Evolutionary conservation across 2,888 invertebrate species (phyloP), one percentile per base, ranked within the genome.

Genomic region (Caradrina clavipalpis): DNA sequence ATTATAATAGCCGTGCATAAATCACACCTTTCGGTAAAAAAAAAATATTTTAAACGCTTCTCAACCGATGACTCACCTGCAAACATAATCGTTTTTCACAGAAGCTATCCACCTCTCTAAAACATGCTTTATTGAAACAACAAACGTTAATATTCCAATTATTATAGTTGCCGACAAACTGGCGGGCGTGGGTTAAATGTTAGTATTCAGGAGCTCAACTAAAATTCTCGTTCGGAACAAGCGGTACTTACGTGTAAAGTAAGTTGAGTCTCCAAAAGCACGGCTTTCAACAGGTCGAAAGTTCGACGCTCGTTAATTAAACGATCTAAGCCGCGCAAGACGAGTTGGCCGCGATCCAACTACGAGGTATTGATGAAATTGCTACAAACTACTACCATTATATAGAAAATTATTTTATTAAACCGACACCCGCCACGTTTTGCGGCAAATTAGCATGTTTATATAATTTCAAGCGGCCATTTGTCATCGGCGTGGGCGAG

Each of bases 231-330:
- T 88, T 88, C 87, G 76, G 88, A 91, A 88, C 89, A 85, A 87
- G 83, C 83, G 80, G 84, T 86, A 75, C 82, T 78, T 84, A 89
- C 88, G 90, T 91, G 92, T 90, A 89, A 92, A 93, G 90, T 91
- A 86, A 91, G 91, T 92, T 90, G 88, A 90, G 90, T 89, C 82
- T 90, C 88, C 89, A 89, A 92, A 93, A 94, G 91, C 93, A 86
- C 87, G 82, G 92, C 92, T 95, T 93, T 95, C 95, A 95, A 95
- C 95, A 95, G 95, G 95, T 95, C 93, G 92, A 92, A 95, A 95
- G 95, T 95, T 95, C 93, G 92, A 92, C 92, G 94, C 86, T 94
- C 94, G 94, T 95, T 95, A 95, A 95, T 95, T 95, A 95, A 94
- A 95, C 93, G 93, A 92, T 94, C 93, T 93, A 92, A 94, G 93